Conservation (phyloP, 2,797 vertebrate species). For the Fundulus diaphanus region DNA sequence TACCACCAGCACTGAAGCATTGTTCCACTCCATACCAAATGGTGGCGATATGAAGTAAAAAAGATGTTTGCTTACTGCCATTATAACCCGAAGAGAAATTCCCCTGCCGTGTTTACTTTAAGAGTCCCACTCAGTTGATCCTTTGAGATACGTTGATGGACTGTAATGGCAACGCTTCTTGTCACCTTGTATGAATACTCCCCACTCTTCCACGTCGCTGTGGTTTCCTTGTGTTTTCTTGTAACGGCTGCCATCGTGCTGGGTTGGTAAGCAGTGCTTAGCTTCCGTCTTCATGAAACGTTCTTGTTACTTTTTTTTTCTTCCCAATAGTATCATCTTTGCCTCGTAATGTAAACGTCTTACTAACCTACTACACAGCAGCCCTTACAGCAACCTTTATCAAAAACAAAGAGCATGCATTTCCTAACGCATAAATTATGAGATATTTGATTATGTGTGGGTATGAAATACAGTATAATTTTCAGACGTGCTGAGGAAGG, state of each 20-base stretch:
- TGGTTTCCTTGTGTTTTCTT: conserved; percentile 92
- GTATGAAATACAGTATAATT: neutral
- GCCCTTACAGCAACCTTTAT: neutral
- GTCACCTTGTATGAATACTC: conserved; percentile 92
- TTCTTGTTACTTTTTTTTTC: neutral
- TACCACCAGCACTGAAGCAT: neutral
- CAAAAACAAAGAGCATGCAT: neutral
- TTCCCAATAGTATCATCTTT: neutral
- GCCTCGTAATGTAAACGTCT: neutral
- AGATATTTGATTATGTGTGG: neutral
- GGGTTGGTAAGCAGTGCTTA: conserved; percentile 85
- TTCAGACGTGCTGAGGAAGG: neutral
- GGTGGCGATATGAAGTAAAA: neutral
- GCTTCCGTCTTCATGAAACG: neutral
- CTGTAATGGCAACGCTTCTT: conserved; percentile 86
- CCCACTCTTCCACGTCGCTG: conserved; percentile 90
- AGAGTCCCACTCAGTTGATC: neutral
- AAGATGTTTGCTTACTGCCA: neutral
- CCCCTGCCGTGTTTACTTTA: neutral
- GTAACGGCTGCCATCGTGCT: conserved; percentile 91
- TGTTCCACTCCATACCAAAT: neutral
- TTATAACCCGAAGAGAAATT: neutral
- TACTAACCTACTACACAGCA: neutral
- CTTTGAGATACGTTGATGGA: neutral
- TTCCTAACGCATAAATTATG: neutral